Conservation (phyloP, 1,140 invertebrate genomes). For the Himalopsyche phryganea region DNA sequence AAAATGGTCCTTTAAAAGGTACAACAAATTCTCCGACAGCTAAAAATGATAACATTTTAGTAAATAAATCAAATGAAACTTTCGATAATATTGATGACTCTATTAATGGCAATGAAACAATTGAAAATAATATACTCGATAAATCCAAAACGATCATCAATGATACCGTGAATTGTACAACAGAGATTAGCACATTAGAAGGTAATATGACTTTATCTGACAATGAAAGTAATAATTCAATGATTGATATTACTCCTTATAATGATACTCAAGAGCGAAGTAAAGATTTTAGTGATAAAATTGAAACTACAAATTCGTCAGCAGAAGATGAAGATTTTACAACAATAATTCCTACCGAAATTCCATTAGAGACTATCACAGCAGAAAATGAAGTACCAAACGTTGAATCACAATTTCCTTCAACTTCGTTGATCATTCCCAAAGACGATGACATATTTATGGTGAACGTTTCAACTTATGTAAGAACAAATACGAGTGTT, state of each 20-base stretch:
- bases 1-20: neutral
- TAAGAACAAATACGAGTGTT: constrained; percentile 29
- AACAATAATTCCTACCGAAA: constrained; percentile 2
- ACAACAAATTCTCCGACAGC: neutral
- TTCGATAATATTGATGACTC: neutral
- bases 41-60: neutral
- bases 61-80: neutral
- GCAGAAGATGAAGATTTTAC: neutral
- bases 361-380: constrained; percentile 1
- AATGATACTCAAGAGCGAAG: constrained; percentile 29
- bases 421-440: constrained; percentile 30
- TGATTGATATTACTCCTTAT: neutral
- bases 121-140: constrained; percentile 4
- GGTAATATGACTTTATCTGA: neutral
- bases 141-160: constrained; percentile 24
- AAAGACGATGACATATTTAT: constrained; percentile 34
- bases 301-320: constrained; percentile 6
- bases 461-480: constrained; percentile 33
- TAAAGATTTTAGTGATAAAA: constrained; percentile 5
- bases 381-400: constrained; percentile 18
- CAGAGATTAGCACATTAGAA: constrained; percentile 25
- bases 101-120: constrained; percentile 1
- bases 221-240: constrained; percentile 2
- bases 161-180: constrained; percentile 31
- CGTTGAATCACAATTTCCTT: constrained; percentile 22